Evolutionary conservation across 2,888 invertebrate genomes (phyloP).

Genomic region (Euspilapteryx auroguttella): DNA sequence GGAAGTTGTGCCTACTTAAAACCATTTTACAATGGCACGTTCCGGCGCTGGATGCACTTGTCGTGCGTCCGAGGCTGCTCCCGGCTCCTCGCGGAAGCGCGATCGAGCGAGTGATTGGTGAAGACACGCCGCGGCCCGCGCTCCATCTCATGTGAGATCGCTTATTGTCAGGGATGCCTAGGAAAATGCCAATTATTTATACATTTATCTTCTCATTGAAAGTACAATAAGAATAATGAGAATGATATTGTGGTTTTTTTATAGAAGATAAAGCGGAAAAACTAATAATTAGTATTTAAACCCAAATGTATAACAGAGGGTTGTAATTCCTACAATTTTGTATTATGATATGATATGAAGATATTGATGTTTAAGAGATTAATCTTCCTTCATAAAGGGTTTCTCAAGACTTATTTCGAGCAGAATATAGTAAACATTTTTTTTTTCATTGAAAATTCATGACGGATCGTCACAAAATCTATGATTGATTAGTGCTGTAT

Average conservation of each 20-base stretch:
- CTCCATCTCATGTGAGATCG: constrained; percentile 35
- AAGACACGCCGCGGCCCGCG: constrained; percentile 19
- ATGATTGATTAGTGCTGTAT: constrained; percentile 59
- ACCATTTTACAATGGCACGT: constrained; percentile 27
- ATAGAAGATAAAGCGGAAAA: too few relatives aligned
- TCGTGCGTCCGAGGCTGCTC: constrained; percentile 14
- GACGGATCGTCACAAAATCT: constrained; percentile 57
- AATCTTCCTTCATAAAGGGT: too few relatives aligned
- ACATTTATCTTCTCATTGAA: too few relatives aligned
- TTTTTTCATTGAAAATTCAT: constrained; percentile 48
- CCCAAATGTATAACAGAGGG: too few relatives aligned
- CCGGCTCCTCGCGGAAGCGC: constrained; percentile 32
- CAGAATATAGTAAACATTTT: too few relatives aligned
- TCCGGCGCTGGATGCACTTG: constrained; percentile 7
- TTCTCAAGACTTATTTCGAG: too few relatives aligned
- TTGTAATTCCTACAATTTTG: too few relatives aligned
- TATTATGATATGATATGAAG: too few relatives aligned
- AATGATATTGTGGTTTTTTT: too few relatives aligned
- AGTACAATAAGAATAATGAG: too few relatives aligned
- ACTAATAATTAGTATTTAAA: too few relatives aligned
- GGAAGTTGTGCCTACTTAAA: constrained; percentile 24
- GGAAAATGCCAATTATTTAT: constrained; percentile 12
- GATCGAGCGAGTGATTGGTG: constrained; percentile 28
- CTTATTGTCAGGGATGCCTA: constrained; percentile 25
- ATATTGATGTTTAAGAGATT: too few relatives aligned